These are phyloP conservation scores for Pachymerium ferrugineum DNA, from an alignment of 2,888 invertebrate species.

Conservation along the genomic window DNA sequence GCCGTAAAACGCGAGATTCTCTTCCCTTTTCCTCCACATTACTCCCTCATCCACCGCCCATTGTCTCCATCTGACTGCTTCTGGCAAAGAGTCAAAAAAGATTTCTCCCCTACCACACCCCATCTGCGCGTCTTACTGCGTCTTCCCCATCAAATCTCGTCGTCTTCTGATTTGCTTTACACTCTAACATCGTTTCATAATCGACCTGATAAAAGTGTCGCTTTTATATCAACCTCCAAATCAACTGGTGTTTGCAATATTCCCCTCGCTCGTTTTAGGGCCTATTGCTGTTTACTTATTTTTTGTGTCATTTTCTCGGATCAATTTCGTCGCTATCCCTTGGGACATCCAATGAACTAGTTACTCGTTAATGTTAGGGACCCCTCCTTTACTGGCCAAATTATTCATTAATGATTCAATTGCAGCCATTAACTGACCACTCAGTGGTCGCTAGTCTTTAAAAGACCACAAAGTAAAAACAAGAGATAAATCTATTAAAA, in stretches of 20 bases:
- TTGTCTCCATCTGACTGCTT: conserved; percentile 30
- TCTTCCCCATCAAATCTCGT: conserved; percentile 22
- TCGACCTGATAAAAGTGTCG: not conserved
- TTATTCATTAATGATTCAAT: conserved; percentile 24
- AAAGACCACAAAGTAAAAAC: too few species aligned
- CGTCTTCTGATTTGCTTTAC: conserved; percentile 14
- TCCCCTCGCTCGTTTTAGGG: not conserved
- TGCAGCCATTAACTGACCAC: conserved; percentile 21
- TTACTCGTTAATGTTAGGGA: conserved; percentile 9
- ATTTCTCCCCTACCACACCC: not conserved
- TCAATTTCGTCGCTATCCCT: not conserved
- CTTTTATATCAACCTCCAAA: not conserved
- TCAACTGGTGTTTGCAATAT: not conserved
- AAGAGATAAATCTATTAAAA: not conserved
- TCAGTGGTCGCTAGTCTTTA: conserved; percentile 6
- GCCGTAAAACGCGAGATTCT: conserved; percentile 31
- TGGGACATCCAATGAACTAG: not conserved
- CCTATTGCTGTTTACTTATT: not conserved
- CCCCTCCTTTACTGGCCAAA: conserved; percentile 12
- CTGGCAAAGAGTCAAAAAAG: conserved; percentile 33
- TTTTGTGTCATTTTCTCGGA: not conserved
- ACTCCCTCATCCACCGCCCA: conserved; percentile 27
- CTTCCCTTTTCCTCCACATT: conserved; percentile 4
- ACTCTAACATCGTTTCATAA: conserved; percentile 23
- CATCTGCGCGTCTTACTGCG: not conserved